Base-by-base conservation (phyloP, 2,797 vertebrate genomes). In the Bucorvus abyssinicus region DNA sequence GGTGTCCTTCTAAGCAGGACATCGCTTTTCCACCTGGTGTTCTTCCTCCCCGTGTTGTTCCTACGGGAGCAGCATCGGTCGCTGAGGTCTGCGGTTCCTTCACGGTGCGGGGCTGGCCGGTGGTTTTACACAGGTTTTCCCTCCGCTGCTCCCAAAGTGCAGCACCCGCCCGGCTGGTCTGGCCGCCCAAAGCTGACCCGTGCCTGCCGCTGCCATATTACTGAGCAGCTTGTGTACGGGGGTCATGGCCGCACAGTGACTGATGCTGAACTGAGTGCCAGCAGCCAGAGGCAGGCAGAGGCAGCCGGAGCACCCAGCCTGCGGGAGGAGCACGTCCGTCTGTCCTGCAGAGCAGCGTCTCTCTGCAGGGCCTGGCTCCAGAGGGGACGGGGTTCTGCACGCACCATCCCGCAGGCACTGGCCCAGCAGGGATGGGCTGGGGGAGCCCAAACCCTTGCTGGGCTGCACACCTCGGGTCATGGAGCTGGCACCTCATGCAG, bases 141-240 rank as follows among this genome's bases (percentile, higher is more conserved):
- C 61, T 68, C 40, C 13, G 6, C 86, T 59, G n/a, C 71, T 83
- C 42, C 55, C 42, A 36, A 74, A 47, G 3, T 2, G 20, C 68
- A n/a, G 67, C 63, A 4, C 30, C 26, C 0, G 0, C n/a, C 55
- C 0, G 0, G 34, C 44, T 11, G 2, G 21, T 8, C 2, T 3
- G 49, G 68, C 74, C 61, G 56, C 83, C 65, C 76, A 8, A 14
- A n/a, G 76, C 32, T 14, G 9, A 12, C 16, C 50, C 64, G 8
- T 6, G 11, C 49, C 70, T 17, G 17, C 49, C 44, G 56, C 74
- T 50, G n/a, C 70, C 49, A 6, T 9, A 5, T 18, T 60, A 32
- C 49, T 2, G 64, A 79, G 65, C 7, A 8, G 29, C 26, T 60
- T 85, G 17, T 55, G 24, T 32, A 75, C 2, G 29, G 42, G 49